Conservation (phyloP, 2,113 vertebrate species). For the Xerus inauris region DNA sequence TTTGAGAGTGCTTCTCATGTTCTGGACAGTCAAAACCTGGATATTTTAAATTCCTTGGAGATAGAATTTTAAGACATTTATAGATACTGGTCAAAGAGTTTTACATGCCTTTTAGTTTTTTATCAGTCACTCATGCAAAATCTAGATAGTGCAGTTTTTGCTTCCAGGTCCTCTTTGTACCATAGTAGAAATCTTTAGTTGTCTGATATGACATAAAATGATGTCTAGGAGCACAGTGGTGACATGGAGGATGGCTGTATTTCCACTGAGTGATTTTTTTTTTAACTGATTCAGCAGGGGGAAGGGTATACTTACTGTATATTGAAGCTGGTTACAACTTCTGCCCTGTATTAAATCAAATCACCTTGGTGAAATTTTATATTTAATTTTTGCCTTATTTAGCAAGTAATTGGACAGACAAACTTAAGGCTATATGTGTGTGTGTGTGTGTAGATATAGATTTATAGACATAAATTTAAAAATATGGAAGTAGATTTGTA, state of each 20-base stretch:
- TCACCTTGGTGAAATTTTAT: not conserved
- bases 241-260: not conserved
- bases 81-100: not conserved
- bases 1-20: not conserved
- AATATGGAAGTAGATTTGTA: not conserved
- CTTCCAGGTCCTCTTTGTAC: not conserved
- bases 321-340: not conserved
- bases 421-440: not conserved
- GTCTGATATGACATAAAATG: not conserved
- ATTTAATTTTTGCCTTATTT: not conserved
- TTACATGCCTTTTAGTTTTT: not conserved
- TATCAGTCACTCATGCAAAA: not conserved
- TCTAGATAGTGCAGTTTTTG: not conserved
- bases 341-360: not conserved
- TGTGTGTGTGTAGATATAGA: not conserved
- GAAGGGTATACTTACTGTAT: not conserved
- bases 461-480: not conserved
- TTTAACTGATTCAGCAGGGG: not conserved
- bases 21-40: not conserved
- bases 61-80: not conserved
- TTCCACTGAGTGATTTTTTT: not conserved
- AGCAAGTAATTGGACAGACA: not conserved
- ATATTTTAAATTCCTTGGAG: not conserved
- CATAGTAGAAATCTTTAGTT: not conserved
- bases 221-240: not conserved